Evolutionary conservation across 1,140 invertebrate species (phyloP).

Genomic region (Diachasmimorpha longicaudata): DNA sequence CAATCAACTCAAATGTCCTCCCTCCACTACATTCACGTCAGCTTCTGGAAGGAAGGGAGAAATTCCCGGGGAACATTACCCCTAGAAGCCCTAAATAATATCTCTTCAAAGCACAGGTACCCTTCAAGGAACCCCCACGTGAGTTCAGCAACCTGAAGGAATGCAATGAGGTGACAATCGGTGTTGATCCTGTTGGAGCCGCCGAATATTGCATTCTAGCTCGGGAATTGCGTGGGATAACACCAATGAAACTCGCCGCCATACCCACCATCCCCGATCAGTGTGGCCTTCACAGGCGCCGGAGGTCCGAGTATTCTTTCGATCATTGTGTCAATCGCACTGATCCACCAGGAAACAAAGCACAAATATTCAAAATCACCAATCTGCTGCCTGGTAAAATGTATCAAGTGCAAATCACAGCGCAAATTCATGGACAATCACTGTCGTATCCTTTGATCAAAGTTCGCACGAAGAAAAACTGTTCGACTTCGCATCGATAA

Average conservation of each 20-base stretch:
- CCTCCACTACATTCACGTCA: too few relatives aligned
- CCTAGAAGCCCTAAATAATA: too few relatives aligned
- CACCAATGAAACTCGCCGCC: conserved; percentile 29
- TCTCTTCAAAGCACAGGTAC: conserved; percentile 37
- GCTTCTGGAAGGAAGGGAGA: too few relatives aligned
- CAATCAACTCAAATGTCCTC: conserved; percentile 22
- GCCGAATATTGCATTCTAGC: conserved; percentile 53
- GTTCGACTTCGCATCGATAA: conserved; percentile 27
- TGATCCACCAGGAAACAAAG: conserved; percentile 39
- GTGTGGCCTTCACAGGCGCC: conserved; percentile 48
- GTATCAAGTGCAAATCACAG: conserved; percentile 50
- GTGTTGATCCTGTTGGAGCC: conserved; percentile 48
- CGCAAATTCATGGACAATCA: conserved; percentile 45
- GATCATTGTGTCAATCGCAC: conserved; percentile 50
- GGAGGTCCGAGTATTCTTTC: conserved; percentile 45
- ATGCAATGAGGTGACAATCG: conserved; percentile 52
- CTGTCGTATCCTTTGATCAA: conserved; percentile 49
- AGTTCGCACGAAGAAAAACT: conserved; percentile 43
- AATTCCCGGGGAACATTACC: too few relatives aligned
- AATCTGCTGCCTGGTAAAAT: conserved; percentile 48
- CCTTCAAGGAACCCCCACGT: conserved; percentile 45
- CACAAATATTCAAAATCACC: conserved; percentile 45
- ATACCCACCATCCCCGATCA: conserved; percentile 45
- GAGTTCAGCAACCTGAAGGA: conserved; percentile 49
- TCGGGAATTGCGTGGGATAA: conserved; percentile 41